Conservation (phyloP, 1,140 invertebrate species). For the Capitella teleta region DNA sequence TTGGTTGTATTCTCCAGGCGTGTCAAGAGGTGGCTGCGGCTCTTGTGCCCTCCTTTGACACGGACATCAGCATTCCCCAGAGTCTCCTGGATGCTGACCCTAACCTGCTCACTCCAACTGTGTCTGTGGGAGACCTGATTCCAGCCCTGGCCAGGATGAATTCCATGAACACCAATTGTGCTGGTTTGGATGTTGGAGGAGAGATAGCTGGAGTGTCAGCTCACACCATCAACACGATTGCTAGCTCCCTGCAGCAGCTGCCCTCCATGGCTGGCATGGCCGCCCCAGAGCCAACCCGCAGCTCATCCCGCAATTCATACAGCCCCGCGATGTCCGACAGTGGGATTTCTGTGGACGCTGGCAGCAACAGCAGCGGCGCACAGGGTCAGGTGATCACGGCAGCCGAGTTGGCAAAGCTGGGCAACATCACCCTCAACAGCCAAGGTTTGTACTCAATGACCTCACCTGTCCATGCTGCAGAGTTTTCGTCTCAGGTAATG, state of each 20-base stretch:
- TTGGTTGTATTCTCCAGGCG: too few species aligned
- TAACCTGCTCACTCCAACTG: background rate
- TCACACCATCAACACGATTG: slow-evolving; percentile 6
- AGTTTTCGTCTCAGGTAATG: slow-evolving; percentile 21
- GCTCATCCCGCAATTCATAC: slow-evolving; percentile 13
- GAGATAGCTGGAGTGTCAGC: background rate
- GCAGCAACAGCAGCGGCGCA: slow-evolving; percentile 53
- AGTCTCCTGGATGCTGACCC: too few species aligned
- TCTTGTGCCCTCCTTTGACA: too few species aligned
- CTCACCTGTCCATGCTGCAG: too few species aligned
- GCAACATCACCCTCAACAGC: slow-evolving; percentile 35
- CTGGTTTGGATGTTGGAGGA: background rate
- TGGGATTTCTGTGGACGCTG: slow-evolving; percentile 46
- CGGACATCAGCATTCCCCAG: too few species aligned
- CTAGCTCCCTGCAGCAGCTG: slow-evolving; percentile 2
- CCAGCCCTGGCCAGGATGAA: slow-evolving; percentile 12
- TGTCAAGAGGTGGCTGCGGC: too few species aligned
- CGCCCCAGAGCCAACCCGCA: slow-evolving; percentile 1
- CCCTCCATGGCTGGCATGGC: too few species aligned
- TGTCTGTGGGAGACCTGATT: slow-evolving; percentile 10
- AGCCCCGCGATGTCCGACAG: slow-evolving; percentile 41
- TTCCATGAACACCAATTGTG: too few species aligned
- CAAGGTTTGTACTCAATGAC: slow-evolving; percentile 15
- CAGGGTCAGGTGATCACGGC: slow-evolving; percentile 72
- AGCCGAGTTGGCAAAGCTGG: slow-evolving; percentile 74